Conservation (phyloP, 2,888 invertebrate genomes). For the Scaptomyza parva region DNA sequence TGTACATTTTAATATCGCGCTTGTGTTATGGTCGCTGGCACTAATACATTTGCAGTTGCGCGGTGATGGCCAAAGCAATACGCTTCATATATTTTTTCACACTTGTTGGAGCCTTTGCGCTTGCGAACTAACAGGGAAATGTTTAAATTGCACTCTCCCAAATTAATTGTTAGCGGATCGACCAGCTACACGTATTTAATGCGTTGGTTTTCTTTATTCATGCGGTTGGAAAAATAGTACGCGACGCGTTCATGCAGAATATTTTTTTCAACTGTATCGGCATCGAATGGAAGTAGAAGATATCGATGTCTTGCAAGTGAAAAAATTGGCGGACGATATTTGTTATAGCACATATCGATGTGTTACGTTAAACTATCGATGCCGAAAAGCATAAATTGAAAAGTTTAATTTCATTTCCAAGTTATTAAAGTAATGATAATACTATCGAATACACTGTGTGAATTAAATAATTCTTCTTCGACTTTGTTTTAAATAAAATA, state of each 20-base stretch:
- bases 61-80: constrained; percentile 19
- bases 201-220: constrained; percentile 19
- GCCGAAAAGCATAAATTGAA: background rate
- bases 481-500: background rate
- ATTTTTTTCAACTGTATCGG: constrained; percentile 41
- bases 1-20: constrained; percentile 6
- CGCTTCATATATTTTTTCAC: constrained; percentile 29
- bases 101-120: constrained; percentile 36
- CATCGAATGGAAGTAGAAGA: constrained; percentile 6
- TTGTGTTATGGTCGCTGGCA: constrained; percentile 14
- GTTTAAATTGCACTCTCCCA: constrained; percentile 1
- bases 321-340: too few relatives aligned
- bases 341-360: too few relatives aligned
- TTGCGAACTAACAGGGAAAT: constrained; percentile 14
- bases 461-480: background rate
- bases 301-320: constrained; percentile 17
- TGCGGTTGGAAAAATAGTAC: constrained; percentile 25
- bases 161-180: background rate
- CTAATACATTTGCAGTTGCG: constrained; percentile 55
- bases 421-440: background rate
- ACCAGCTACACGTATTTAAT: constrained; percentile 18
- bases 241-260: constrained; percentile 54
- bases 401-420: background rate
- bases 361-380: constrained; percentile 3
- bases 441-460: too few relatives aligned